Evolutionary conservation across 2,113 vertebrate species (phyloP), one percentile per base, ranked within the genome.

Genomic region (Pardalotus punctatus): DNA sequence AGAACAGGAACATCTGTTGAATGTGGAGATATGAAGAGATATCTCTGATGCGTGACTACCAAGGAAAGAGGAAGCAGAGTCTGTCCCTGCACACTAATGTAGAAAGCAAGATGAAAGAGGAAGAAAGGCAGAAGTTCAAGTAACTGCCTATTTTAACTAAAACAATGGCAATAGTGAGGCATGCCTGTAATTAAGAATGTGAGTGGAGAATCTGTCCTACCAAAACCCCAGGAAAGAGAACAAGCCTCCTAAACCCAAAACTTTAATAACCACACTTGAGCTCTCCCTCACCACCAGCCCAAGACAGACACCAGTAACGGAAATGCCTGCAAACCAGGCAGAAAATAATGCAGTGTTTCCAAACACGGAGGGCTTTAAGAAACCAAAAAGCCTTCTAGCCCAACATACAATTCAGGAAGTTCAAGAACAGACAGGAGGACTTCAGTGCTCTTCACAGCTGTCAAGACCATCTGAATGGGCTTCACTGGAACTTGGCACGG

Each of bases 1-100:
- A 74, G 33, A 84, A 81, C 23, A 66, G 65, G 38, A 94, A 76
- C 38, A 78, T 62, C n/a, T 79, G 51, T 71, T 60, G 71, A 48
- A 71, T 0, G 1, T 1, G 4, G 28, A 88, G 47, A 76, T 56
- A 53, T 0, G 6, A 80, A 57, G 38, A 81, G 56, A 40, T 25
- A 58, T n/a, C 38, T 82, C 23, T 22, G 60, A 88, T 56, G 57
- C 10, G 27, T 2, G 2, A 47, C 45, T 86, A 61, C 73, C 36
- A 67, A 86, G 40, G 87, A 92, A 95, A 94, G 64, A 72, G 82
- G 88, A 83, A 96, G 83, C 20, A 36, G 66, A 47, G 28, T 42
- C 70, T 70, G 80, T 33, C 43, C 24, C 57, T 71, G 69, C 43
- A 94, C 61, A 57, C n/a, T 69, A 15, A 89, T 69, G 72, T 45